phyloP scores from a whole-genome alignment of 2,888 invertebrate species.

The Brachynemurus nebulosus region DNA sequence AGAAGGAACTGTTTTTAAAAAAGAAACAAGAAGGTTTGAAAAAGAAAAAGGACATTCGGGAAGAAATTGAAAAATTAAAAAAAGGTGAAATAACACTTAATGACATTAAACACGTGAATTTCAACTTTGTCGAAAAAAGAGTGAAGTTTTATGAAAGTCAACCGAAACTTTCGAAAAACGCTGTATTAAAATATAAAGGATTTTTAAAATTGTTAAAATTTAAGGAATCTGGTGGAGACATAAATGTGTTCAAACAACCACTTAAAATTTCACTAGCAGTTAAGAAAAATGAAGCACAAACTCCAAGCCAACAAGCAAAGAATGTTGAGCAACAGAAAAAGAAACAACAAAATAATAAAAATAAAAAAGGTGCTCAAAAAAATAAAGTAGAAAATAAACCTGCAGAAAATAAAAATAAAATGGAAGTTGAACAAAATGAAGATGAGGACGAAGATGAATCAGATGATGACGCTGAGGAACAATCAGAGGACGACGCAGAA shows the following conservation, averaged over 20 bases:
- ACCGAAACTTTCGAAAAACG: background rate
- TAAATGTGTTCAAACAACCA: background rate
- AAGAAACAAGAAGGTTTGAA: background rate
- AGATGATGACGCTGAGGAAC: conserved; percentile 6
- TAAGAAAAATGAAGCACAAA: background rate
- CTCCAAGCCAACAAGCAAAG: too few relatives aligned
- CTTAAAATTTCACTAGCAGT: background rate
- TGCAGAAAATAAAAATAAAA: conserved; percentile 12
- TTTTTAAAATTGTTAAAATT: background rate
- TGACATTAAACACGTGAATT: background rate
- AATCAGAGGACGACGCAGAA: background rate
- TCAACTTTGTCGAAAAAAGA: background rate
- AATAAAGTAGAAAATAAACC: conserved; percentile 9
- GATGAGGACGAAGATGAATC: conserved; percentile 17
- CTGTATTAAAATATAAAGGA: background rate
- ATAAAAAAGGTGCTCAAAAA: conserved; percentile 7
- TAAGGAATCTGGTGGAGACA: background rate
- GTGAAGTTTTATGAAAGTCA: background rate
- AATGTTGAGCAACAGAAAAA: conserved; percentile 2
- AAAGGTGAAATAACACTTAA: background rate
- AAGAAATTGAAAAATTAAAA: background rate
- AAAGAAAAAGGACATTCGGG: background rate
- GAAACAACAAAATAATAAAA: conserved; percentile 7
- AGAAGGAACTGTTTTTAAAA: too few relatives aligned
- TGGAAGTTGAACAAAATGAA: conserved; percentile 11